Evolutionary conservation across 2,113 vertebrate genomes (phyloP).

Genomic region (Dasyornis broadbenti): DNA sequence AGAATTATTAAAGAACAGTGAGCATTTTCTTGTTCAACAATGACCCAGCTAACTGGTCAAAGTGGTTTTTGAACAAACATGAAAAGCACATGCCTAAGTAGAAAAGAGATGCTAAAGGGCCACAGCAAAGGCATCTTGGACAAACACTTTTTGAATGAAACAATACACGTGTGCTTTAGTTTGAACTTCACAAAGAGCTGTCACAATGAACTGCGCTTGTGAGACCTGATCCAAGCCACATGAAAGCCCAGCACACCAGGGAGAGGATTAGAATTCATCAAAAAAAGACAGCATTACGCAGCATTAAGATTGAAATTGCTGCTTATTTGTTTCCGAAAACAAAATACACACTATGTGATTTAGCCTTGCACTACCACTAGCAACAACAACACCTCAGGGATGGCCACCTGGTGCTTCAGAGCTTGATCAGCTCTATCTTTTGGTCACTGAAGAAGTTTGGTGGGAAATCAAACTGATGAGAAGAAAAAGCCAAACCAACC

Average conservation of each 20-base stretch:
- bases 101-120: not conserved
- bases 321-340: not conserved
- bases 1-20: not conserved
- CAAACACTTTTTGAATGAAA: not conserved
- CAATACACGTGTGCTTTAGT: not conserved
- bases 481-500: not conserved
- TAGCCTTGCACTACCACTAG: not conserved
- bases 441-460: not conserved
- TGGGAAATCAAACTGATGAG: not conserved
- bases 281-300: not conserved
- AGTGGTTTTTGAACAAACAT: not conserved
- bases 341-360: rapidly evolving
- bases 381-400: not conserved
- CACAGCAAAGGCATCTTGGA: not conserved
- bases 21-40: not conserved
- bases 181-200: not conserved
- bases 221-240: not conserved
- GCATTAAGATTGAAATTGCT: not conserved
- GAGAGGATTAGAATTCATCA: not conserved
- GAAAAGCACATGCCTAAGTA: not conserved
- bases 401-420: not conserved
- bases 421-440: not conserved
- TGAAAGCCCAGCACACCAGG: not conserved
- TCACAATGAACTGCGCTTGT: not conserved
- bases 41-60: not conserved